Conservation (phyloP, 2,113 vertebrate species). For the Muscicapa adusta region DNA sequence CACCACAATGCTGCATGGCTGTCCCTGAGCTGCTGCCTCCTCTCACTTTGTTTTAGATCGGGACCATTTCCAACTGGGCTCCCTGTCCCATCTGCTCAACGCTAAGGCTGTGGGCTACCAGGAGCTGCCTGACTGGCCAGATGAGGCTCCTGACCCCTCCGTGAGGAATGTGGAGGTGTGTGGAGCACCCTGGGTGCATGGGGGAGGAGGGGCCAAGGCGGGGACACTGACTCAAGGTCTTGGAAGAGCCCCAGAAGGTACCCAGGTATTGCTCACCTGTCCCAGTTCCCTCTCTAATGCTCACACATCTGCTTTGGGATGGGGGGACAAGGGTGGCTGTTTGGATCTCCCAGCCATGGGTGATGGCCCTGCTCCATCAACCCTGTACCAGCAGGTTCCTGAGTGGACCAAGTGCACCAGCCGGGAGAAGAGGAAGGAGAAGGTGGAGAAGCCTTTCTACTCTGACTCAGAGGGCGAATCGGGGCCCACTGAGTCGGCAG, state of each 20-base stretch:
- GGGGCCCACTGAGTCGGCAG: conserved; percentile 92
- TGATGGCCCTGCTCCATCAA: background rate
- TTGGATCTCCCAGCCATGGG: background rate
- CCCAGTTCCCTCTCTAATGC: background rate
- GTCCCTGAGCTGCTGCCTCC: background rate
- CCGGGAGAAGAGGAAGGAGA: conserved; percentile 96
- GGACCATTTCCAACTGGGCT: conserved; percentile 97
- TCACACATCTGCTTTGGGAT: accelerated
- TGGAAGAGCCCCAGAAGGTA: background rate
- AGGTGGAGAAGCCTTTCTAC: conserved; percentile 96
- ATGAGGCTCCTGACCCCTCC: conserved; percentile 91
- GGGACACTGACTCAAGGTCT: background rate
- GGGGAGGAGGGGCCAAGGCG: too few relatives aligned
- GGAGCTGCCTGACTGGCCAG: conserved; percentile 95
- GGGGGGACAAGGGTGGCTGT: background rate
- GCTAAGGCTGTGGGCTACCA: conserved; percentile 96
- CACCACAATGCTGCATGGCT: background rate
- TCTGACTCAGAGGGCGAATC: conserved; percentile 96
- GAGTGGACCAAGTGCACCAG: conserved; percentile 98
- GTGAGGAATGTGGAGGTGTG: conserved; percentile 98
- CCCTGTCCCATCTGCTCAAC: conserved; percentile 93
- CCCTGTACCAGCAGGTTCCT: conserved; percentile 80
- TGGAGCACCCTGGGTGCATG: background rate
- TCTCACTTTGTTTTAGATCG: conserved; percentile 74
- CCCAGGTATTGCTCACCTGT: background rate